A percentile compares a stretch with the other conserved stretches of the same genome.
Evolutionary conservation across 2,113 vertebrate genomes (phyloP).

Genomic region (Aegithalos caudatus): DNA sequence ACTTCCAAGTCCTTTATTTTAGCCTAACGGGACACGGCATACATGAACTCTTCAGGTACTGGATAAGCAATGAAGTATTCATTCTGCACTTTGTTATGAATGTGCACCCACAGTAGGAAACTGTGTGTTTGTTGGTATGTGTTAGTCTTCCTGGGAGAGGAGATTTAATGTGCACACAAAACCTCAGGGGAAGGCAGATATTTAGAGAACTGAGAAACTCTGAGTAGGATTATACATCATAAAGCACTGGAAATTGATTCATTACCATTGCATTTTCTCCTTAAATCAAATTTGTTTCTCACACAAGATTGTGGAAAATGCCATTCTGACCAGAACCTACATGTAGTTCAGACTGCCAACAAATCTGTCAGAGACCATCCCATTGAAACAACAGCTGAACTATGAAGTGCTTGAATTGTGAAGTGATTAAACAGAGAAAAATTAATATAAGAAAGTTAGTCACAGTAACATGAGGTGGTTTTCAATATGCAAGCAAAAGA

Average conservation of each 20-base stretch:
- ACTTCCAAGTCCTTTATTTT: neutral
- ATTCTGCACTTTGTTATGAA: neutral
- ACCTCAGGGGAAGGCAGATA: neutral
- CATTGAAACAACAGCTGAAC: conserved; percentile 15
- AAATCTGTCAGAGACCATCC: neutral
- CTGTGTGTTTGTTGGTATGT: neutral
- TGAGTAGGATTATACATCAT: neutral
- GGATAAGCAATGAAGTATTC: neutral
- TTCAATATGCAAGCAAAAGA: neutral
- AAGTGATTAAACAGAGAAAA: conserved; percentile 23
- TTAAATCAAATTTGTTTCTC: neutral
- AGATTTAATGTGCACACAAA: neutral
- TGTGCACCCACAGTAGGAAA: neutral
- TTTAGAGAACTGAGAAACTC: neutral
- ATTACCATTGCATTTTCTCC: neutral
- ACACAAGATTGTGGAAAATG: neutral
- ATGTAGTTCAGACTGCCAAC: neutral
- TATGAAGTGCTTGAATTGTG: neutral
- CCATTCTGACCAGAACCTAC: neutral
- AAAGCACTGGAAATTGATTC: neutral
- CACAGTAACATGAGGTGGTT: neutral
- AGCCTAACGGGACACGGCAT: neutral
- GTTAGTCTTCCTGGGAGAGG: neutral
- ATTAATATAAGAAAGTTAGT: neutral
- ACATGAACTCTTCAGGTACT: neutral